Conservation (phyloP, 2,888 invertebrate genomes). For the Limnephilus rhombicus region DNA sequence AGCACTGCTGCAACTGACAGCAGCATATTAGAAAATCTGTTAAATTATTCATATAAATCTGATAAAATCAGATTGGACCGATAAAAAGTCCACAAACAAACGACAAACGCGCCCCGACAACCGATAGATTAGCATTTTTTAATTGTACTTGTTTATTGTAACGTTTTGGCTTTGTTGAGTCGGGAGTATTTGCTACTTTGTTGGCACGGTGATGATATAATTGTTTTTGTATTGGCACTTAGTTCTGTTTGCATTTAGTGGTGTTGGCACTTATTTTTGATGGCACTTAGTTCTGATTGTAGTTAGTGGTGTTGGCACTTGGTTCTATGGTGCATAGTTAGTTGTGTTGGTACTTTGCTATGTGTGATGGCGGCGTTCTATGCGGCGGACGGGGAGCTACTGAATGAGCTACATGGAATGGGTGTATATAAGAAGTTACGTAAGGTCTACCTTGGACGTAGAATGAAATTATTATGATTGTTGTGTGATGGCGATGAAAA, state of each 20-base stretch:
- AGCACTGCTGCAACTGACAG: not conserved
- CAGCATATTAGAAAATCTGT: not conserved
- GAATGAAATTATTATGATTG: not conserved
- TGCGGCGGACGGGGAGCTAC: slow-evolving; percentile 6
- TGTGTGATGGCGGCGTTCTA: not conserved
- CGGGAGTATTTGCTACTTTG: not conserved
- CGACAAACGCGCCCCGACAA: not conserved
- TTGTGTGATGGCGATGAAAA: not conserved
- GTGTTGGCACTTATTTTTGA: no score
- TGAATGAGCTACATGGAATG: not conserved
- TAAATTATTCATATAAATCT: not conserved
- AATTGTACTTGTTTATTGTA: not conserved
- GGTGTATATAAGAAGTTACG: slow-evolving; percentile 9
- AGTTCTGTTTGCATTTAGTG: no score
- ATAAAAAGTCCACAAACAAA: not conserved
- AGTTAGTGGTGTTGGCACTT: no score
- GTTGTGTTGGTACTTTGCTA: not conserved
- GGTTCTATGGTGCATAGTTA: no score
- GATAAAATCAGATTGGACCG: not conserved
- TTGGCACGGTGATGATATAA: not conserved
- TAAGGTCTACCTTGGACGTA: not conserved
- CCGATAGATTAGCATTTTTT: not conserved
- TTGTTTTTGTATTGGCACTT: no score
- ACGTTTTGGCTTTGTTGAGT: not conserved
- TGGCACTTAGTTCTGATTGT: no score